A percentile compares a stretch with the other conserved stretches of the same genome.
Evolutionary conservation across 2,113 vertebrate genomes (phyloP).

Genomic region (Eupsittula cactorum): DNA sequence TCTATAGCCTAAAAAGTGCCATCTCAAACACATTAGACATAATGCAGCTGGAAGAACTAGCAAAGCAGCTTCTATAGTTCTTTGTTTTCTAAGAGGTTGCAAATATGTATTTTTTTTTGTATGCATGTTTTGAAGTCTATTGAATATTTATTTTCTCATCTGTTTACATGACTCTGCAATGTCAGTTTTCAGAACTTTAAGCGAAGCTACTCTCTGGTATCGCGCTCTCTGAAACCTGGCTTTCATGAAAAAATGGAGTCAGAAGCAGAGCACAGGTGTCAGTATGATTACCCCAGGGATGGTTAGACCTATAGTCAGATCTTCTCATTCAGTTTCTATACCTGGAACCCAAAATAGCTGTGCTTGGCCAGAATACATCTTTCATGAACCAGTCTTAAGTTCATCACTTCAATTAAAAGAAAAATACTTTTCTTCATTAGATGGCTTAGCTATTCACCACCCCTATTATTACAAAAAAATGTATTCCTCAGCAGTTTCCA

Average conservation of each 20-base stretch:
- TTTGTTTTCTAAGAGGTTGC: not conserved
- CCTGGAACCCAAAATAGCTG: not conserved
- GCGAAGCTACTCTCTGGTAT: not conserved
- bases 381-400: not conserved
- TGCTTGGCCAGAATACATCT: not conserved
- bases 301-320: not conserved
- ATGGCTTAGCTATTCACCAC: not conserved
- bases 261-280: not conserved
- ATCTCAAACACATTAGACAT: not conserved
- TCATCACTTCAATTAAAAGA: not conserved
- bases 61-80: not conserved
- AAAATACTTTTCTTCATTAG: not conserved
- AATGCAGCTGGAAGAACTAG: not conserved
- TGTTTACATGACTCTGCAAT: not conserved
- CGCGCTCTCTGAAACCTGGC: not conserved
- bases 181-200: not conserved
- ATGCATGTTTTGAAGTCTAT: not conserved
- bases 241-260: not conserved
- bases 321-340: not conserved
- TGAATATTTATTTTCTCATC: not conserved
- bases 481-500: not conserved
- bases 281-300: rapidly evolving
- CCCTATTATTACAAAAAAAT: not conserved
- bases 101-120: not conserved
- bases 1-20: not conserved